These are phyloP conservation scores for Hemistola chrysoprasaria DNA, from an alignment of 2,888 invertebrate species.

Conservation along the genomic window DNA sequence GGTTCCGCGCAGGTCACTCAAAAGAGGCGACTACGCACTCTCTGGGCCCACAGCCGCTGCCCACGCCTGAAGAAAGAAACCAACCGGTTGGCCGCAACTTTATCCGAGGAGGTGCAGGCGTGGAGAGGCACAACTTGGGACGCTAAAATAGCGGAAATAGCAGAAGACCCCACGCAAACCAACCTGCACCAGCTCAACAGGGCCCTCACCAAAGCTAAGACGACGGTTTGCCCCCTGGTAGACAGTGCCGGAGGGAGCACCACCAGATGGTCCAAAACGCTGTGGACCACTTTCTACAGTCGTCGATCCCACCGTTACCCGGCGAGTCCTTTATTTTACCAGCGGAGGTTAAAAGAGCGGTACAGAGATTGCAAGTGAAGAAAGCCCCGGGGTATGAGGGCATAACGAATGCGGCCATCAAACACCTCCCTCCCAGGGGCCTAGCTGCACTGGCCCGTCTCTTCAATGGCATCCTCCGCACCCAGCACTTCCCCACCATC, in stretches of 20 bases:
- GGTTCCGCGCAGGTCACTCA: no score
- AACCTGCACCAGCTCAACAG: background rate
- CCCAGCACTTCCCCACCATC: no score
- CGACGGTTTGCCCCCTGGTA: background rate
- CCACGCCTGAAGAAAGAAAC: no score
- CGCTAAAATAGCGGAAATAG: background rate
- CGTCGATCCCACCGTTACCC: background rate
- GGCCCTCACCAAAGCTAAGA: background rate
- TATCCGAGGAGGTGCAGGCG: background rate
- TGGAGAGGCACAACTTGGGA: conserved; percentile 1
- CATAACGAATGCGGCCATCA: no score
- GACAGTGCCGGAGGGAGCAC: background rate
- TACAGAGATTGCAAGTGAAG: background rate
- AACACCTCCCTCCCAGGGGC: no score
- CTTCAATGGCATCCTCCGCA: no score
- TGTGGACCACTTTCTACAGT: background rate
- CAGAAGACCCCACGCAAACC: background rate
- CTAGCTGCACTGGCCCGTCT: no score
- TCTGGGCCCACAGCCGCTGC: no score
- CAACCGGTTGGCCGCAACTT: background rate
- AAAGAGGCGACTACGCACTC: no score
- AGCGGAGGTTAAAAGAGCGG: background rate
- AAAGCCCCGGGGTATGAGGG: no score
- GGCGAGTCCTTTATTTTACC: background rate
- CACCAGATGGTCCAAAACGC: background rate